phyloP scores from a whole-genome alignment of 2,797 vertebrate species.

The Takifugu rubripes region DNA sequence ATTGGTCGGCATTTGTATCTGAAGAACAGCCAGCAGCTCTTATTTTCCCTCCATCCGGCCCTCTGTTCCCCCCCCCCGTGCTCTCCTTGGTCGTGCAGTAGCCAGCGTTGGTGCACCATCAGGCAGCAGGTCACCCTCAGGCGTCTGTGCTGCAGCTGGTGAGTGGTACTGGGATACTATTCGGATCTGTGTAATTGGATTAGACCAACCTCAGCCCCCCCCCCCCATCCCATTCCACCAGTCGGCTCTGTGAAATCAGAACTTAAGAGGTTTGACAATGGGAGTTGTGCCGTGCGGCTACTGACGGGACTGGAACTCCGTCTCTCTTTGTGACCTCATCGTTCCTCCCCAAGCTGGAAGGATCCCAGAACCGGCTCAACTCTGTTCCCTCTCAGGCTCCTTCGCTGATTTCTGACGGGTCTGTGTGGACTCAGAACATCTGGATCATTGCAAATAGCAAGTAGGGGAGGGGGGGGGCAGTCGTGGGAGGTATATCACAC shows the following conservation, averaged over 20 bases:
- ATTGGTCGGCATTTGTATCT: no score
- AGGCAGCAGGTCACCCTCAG: conserved; percentile 37
- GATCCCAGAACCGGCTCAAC: conserved; percentile 35
- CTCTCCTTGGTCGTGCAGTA: conserved; percentile 24
- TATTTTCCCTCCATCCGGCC: no score
- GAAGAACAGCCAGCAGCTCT: no score
- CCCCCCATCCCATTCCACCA: conserved; percentile 55
- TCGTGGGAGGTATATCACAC: conserved; percentile 34
- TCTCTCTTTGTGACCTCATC: conserved; percentile 39
- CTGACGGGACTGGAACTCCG: conserved; percentile 54
- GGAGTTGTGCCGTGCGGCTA: conserved; percentile 37
- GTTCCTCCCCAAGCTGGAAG: conserved; percentile 29
- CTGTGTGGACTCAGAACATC: conserved; percentile 29
- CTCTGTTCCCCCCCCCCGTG: background rate
- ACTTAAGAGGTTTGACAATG: conserved; percentile 58
- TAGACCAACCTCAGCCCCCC: conserved; percentile 59
- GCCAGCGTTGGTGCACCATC: conserved; percentile 36
- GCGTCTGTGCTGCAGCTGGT: conserved; percentile 42
- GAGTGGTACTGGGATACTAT: conserved; percentile 58
- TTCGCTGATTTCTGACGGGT: conserved; percentile 30
- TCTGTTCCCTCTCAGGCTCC: conserved; percentile 49
- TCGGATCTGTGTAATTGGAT: conserved; percentile 71
- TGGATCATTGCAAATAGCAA: conserved; percentile 29
- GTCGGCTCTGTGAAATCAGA: conserved; percentile 62
- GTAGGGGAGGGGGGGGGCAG: conserved; percentile 20